Base-by-base conservation (phyloP, 2,797 vertebrate genomes). In the Enoplosus armatus region DNA sequence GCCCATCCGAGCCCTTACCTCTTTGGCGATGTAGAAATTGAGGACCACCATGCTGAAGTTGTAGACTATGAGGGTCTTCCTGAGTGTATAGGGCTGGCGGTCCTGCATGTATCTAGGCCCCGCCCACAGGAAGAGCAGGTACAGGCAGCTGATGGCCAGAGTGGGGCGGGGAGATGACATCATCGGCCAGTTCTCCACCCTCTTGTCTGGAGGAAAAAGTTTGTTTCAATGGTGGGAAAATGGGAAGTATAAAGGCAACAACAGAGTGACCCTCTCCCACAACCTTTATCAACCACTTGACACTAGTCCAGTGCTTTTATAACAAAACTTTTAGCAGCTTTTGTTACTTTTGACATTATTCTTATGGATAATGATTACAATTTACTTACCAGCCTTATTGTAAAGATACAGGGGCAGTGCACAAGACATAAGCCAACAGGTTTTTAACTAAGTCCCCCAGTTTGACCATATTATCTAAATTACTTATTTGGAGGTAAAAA, bases 11-110 rank as follows among this genome's bases (percentile, higher is more conserved):
- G 6, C 26, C 12, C 10, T 48, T 64, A 99, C 98, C 98, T 99
- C 98, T 97, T 97, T 98, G 94, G 97, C 98, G 95, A 99, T 99
- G 95, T 98, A 99, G 93, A 99, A 96, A 94, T 99, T 99, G 86
- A 99, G 97, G 75, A 99, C 94, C 94, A 99, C 98, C 98, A 99
- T 99, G 85, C 98, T 97, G 93, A 99, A 99, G 95, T 99, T 99
- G 95, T 99, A 99, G 90, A 96, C 73, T 89, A 99, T 97, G 87
- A 99, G 96, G 68, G 97, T 94, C 88, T 95, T 96, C 80, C 98
- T 96, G 89, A 99, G 94, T 73, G 96, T 97, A 85, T 96, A 98
- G 63, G 98, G 96, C 82, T 99, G 97, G 66, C 96, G 95, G 54
- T 96, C 95, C 95, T 97, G 97, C 98, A 99, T 99, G 95, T 97